Percentiles rank a stretch among this genome's conserved stretches.
Evolutionary conservation across 2,888 invertebrate genomes (phyloP).

Genomic region (Drosophila macrospina): DNA sequence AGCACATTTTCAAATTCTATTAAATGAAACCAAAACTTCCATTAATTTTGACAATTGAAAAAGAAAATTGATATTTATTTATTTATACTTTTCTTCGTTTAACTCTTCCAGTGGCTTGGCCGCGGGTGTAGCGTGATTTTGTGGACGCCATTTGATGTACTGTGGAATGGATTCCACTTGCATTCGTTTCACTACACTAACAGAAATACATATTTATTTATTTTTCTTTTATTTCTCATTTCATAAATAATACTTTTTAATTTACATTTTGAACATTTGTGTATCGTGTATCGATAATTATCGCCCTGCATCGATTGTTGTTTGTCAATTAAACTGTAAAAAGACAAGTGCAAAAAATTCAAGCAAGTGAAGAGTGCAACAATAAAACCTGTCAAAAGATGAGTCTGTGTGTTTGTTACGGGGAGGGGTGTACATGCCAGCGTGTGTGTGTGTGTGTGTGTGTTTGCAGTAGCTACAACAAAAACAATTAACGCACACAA

Average conservation of each 20-base stretch:
- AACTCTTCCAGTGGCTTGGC: neutral
- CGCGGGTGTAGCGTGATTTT: neutral
- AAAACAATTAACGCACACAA: conserved; percentile 59
- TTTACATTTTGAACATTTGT: neutral
- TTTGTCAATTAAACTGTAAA: conserved; percentile 27
- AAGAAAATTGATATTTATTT: neutral
- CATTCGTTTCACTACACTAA: no score
- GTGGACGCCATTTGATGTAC: no score
- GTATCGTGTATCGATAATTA: conserved; percentile 5
- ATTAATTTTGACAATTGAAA: neutral
- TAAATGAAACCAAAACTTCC: conserved; percentile 4
- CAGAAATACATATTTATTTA: no score
- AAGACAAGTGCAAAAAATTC: conserved; percentile 34
- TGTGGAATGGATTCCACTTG: no score
- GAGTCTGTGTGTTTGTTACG: conserved; percentile 20
- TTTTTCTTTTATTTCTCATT: no score
- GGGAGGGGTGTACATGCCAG: conserved; percentile 9
- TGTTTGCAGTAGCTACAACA: conserved; percentile 44
- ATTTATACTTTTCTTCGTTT: neutral
- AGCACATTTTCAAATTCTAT: conserved; percentile 27
- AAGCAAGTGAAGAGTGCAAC: conserved; percentile 40
- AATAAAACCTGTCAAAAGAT: conserved; percentile 52
- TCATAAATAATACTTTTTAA: neutral
- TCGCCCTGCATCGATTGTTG: conserved; percentile 8
- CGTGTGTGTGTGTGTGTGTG: conserved; percentile 20